Evolutionary conservation across 2,888 invertebrate genomes (phyloP), one percentile per base, ranked within the genome.

Genomic region (Tethea ocularis): DNA sequence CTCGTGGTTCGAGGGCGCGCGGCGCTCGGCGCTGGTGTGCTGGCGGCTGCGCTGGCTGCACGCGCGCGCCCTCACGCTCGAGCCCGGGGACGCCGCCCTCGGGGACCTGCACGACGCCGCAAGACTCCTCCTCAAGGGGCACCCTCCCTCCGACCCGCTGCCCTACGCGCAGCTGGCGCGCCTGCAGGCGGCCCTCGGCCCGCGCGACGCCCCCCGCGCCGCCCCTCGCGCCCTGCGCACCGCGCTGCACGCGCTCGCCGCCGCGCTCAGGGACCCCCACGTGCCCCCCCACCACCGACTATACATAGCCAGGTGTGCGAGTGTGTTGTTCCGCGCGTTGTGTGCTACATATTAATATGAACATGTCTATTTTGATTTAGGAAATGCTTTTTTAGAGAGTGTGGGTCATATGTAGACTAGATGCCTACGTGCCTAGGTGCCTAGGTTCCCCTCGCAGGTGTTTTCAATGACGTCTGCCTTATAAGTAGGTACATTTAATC

Each of bases 21-120:
- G 61, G 55, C 81, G 85, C n/a, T 57, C 57, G 52, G 87, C 85
- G 67, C 74, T 89, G 67, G 71, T 83, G 68, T 81, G 86, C 78
- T 89, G 89, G 89, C 82, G 88, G 1, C 77, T 88, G 78, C 87
- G 89, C 65, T 86, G 85, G 87, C 73, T 84, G 78, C 82, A 82
- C 72, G 78, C 86, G 74, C 80, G 82, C 60, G 61, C 26, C 20
- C 57, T 61, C 66, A 66, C 53, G 66, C 58, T 58, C 61, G 61
- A 46, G 62, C 52, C 51, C 10, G 57, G 56, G 29, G 60, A 52
- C 11, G 52, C 20, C 56, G 78, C 71, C 71, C 72, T 70, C 66
- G 67, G 70, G 52, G 69, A 76, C 7, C 60, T 77, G 62, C 72
- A 72, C 23, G 59, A 53, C 33, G 69, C 59, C 63, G 80, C 80